Evolutionary conservation across 2,888 invertebrate species (phyloP).

Genomic region (Actias luna): DNA sequence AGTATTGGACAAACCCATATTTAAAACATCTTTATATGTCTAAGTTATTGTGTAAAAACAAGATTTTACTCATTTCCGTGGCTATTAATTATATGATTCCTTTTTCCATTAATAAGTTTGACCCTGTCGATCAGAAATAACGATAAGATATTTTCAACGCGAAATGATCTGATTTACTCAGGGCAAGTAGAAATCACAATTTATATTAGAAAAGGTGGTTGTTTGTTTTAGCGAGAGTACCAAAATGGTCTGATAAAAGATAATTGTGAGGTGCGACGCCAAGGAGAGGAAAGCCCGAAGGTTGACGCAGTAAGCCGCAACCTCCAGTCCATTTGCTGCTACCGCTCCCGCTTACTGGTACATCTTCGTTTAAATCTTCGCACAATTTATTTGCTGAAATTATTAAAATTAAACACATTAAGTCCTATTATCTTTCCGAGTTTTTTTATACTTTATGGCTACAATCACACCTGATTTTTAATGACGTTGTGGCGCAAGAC

Average conservation of each 20-base stretch:
- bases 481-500: no score
- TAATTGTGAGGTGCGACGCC: constrained; percentile 83
- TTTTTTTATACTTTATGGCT: no score
- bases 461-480: no score
- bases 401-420: constrained; percentile 25
- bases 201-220: constrained; percentile 84
- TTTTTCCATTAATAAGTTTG: neutral
- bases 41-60: neutral
- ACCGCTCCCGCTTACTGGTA: constrained; percentile 60
- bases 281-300: constrained; percentile 82
- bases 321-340: constrained; percentile 83
- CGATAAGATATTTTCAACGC: neutral
- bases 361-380: constrained; percentile 66
- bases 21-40: neutral
- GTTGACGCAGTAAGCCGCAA: constrained; percentile 84
- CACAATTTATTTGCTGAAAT: constrained; percentile 72
- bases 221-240: constrained; percentile 82
- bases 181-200: constrained; percentile 37
- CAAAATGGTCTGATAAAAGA: constrained; percentile 83
- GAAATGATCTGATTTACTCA: constrained; percentile 18
- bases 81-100: neutral
- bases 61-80: neutral
- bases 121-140: constrained; percentile 5
- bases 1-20: neutral
- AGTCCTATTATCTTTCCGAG: neutral